Evolutionary conservation across 1,140 invertebrate species (phyloP).

Genomic region (Pseudomyrmex dendroicus): DNA sequence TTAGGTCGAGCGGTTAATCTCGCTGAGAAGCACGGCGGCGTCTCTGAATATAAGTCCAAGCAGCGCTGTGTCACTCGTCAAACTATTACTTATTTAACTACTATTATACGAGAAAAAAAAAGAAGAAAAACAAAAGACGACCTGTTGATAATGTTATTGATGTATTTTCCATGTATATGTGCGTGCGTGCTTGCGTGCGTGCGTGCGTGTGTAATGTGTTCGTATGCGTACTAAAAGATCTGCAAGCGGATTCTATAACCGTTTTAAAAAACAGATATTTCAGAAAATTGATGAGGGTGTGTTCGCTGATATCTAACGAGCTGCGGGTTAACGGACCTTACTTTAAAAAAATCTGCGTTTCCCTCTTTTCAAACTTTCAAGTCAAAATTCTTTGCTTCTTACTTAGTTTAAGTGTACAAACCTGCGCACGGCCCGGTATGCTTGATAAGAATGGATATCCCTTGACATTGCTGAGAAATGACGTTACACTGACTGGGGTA

Average conservation of each 20-base stretch:
- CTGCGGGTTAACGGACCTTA: no score
- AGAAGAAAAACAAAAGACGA: background rate
- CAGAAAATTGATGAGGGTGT: no score
- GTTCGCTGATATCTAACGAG: no score
- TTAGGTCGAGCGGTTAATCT: conserved; percentile 75
- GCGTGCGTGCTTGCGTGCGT: no score
- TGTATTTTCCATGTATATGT: no score
- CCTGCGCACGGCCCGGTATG: conserved; percentile 90
- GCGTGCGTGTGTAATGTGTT: no score
- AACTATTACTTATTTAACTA: background rate
- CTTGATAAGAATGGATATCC: conserved; percentile 88
- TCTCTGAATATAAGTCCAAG: conserved; percentile 75
- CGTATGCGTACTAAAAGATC: no score
- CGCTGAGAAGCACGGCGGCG: conserved; percentile 85
- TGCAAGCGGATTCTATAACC: no score
- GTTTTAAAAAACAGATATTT: no score
- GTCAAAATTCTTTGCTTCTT: background rate
- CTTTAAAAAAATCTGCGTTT: no score
- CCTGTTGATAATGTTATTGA: no score
- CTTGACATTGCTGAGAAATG: conserved; percentile 90
- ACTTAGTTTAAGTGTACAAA: conserved; percentile 75
- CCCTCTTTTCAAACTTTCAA: no score
- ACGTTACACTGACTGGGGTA: conserved; percentile 92
- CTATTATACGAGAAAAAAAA: background rate
- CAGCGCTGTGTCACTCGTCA: background rate